Evolutionary conservation across 2,888 invertebrate genomes (phyloP).

Genomic region (Aphelenchoides bicaudatus): DNA sequence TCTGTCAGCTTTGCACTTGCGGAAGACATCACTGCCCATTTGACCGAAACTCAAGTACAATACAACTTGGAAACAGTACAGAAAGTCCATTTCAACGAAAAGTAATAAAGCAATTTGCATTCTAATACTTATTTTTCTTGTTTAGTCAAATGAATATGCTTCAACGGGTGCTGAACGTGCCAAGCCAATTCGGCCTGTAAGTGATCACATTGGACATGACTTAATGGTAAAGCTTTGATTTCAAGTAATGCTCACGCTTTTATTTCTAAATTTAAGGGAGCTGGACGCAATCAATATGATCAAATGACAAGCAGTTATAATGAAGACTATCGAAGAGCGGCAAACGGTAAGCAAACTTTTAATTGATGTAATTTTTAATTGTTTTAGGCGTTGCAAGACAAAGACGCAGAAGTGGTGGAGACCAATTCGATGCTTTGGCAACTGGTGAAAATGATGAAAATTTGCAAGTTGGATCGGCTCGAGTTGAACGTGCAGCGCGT

Average conservation of each 20-base stretch:
- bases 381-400: not conserved
- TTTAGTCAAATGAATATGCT: conserved; percentile 27
- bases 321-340: conserved; percentile 8
- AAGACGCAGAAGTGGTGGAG: not conserved
- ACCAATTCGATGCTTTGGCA: no score
- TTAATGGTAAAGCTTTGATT: conserved; percentile 22
- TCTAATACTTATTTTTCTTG: conserved; percentile 17
- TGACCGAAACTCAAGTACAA: conserved; percentile 47
- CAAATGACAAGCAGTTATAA: conserved; percentile 12
- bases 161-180: conserved; percentile 26
- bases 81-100: conserved; percentile 31
- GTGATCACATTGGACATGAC: conserved; percentile 21
- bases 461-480: no score
- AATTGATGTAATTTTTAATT: not conserved
- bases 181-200: conserved; percentile 20
- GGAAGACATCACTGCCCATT: conserved; percentile 56
- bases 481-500: no score
- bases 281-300: not conserved
- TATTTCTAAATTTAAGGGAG: not conserved
- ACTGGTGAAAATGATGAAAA: no score
- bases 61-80: conserved; percentile 39
- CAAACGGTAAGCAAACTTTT: not conserved
- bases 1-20: conserved; percentile 59
- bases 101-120: conserved; percentile 16
- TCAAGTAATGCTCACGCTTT: conserved; percentile 17